Evolutionary conservation across 2,797 vertebrate species (phyloP).

Genomic region (Cyclopterus lumpus): DNA sequence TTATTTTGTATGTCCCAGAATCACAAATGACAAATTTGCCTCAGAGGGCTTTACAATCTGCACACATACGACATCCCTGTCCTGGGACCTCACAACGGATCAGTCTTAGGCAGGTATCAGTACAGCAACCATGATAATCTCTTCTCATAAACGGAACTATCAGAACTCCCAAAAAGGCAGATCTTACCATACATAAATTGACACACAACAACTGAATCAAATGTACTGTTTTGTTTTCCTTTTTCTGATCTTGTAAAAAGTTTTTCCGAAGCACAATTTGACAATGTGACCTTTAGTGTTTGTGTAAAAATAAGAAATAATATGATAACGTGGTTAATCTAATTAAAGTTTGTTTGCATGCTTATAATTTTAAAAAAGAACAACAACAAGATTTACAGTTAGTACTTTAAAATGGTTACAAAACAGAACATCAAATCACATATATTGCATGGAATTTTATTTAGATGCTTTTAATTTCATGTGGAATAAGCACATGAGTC

Average conservation of each 20-base stretch:
- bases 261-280: background rate
- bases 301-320: background rate
- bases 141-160: background rate
- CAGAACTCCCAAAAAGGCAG: background rate
- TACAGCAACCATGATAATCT: background rate
- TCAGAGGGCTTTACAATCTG: too few species aligned
- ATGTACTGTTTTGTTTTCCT: background rate
- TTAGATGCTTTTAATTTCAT: background rate
- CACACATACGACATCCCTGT: too few species aligned
- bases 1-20: too few species aligned
- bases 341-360: background rate
- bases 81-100: background rate
- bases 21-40: too few species aligned
- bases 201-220: background rate
- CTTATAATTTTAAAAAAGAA: background rate
- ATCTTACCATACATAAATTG: background rate
- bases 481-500: background rate
- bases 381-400: background rate
- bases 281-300: background rate
- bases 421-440: background rate
- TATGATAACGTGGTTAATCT: background rate
- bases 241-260: background rate
- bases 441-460: background rate
- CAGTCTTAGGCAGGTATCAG: conserved; percentile 1
- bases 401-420: background rate